Evolutionary conservation across 2,797 vertebrate species (phyloP), one percentile per base, ranked within the genome.

Genomic region (Sebastes aleutianus): DNA sequence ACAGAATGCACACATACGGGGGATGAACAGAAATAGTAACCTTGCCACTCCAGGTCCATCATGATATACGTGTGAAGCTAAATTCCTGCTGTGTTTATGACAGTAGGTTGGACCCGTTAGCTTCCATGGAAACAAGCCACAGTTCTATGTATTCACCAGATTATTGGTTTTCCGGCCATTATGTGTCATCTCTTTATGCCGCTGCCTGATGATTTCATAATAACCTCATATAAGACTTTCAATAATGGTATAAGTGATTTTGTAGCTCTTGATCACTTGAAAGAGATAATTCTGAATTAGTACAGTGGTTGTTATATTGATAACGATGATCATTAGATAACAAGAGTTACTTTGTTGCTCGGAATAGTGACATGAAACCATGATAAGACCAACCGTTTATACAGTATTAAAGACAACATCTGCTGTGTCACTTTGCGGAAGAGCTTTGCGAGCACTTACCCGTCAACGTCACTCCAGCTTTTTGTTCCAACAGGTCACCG

Each of bases 41-140:
- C 31, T 54, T 27, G 13, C 53, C 24, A 1, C 18, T 32, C 27
- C 63, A 59, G 27, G 31, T 72, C 64, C 68, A 56, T 81, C 34
- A 59, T 62, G 31, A 61, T 50, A 24, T 61, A 16, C 8, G 16
- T 70, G 22, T 54, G 10, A 24, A 61, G 47, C 69, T 69, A 32
- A 70, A 86, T 70, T 54, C 34, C 66, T 57, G 32, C 65, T 53
- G 14, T 14, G 13, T 67, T 74, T 69, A 2, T 80, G 69, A 78
- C 79, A 69, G 39, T 56, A 67, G 75, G 27, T 67, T 76, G 31
- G 86, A 87, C 67, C 3, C 14, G 26, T 58, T 76, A 54, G 90
- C 76, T 89, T 71, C 85, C 83, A 88, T 88, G 80, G 87, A 79
- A 90, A 92, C 89, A 18, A 77, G 75, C 74, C 47, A 6, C 27